These are phyloP conservation scores for Nothoprocta perdicaria DNA, from an alignment of 2,113 vertebrate genomes.

Conservation along the genomic window DNA sequence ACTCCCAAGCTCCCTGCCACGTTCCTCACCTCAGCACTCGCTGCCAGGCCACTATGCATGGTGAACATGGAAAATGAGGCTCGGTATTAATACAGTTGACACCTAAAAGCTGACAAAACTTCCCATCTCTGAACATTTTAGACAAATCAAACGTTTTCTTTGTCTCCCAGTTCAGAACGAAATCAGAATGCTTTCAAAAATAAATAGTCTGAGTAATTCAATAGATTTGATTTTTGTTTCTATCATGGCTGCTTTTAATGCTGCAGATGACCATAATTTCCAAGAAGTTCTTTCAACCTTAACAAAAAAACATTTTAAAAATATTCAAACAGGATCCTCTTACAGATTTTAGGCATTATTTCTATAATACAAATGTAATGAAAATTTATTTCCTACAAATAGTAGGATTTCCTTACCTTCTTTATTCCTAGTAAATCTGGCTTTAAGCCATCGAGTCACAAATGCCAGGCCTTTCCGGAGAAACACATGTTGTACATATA, in stretches of 20 bases:
- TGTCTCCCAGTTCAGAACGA: no score
- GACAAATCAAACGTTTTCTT: not conserved
- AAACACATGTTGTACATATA: not conserved
- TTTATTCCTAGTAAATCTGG: not conserved
- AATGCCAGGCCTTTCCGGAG: not conserved
- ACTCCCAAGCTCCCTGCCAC: not conserved
- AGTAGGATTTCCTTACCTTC: not conserved
- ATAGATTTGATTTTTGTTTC: not conserved
- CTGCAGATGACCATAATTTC: not conserved
- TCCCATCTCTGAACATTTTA: not conserved
- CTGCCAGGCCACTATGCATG: not conserved
- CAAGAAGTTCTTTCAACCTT: not conserved
- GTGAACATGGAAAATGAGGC: not conserved
- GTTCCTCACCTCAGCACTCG: not conserved
- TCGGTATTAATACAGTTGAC: not conserved
- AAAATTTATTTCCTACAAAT: not conserved
- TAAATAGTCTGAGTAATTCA: not conserved
- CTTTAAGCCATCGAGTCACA: not conserved
- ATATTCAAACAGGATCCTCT: not conserved
- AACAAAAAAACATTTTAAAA: not conserved
- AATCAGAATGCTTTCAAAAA: not conserved
- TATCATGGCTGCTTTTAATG: not conserved
- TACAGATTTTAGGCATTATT: not conserved
- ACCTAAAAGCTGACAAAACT: not conserved
- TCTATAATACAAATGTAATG: not conserved